Conservation (phyloP, 2,888 invertebrate species). For the Polydesmus complanatus region DNA sequence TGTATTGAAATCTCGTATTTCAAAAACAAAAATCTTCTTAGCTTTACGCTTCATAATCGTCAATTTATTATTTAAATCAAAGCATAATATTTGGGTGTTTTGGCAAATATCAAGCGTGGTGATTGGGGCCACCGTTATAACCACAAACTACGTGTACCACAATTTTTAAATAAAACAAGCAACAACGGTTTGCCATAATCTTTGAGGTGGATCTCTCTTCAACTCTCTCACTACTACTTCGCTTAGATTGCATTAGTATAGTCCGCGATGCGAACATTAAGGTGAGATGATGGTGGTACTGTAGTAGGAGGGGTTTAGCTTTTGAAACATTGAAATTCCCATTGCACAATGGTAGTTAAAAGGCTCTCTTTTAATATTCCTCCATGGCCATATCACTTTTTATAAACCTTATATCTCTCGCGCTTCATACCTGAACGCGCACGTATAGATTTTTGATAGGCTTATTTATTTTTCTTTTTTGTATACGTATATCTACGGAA, state of each 20-base stretch:
- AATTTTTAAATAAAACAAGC: neutral
- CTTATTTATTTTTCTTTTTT: too few species aligned
- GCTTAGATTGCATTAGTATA: neutral
- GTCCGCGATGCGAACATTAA: neutral
- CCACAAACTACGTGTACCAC: neutral
- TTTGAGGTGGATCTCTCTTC: too few species aligned
- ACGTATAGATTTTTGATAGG: too few species aligned
- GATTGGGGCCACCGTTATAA: neutral
- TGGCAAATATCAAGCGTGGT: too few species aligned
- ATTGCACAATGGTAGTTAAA: neutral
- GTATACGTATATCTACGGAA: too few species aligned
- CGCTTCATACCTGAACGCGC: neutral
- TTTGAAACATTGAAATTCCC: neutral
- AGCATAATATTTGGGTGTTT: too few species aligned
- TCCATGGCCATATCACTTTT: neutral
- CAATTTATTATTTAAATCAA: too few species aligned
- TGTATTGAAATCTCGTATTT: too few species aligned
- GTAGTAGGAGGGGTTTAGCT: neutral
- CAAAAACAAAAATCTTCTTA: too few species aligned
- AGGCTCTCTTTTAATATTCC: neutral
- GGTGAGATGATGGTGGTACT: neutral
- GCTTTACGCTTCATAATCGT: too few species aligned
- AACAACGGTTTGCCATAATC: neutral
- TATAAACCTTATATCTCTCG: neutral
- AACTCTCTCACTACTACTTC: too few species aligned